phyloP scores from a whole-genome alignment of 2,888 invertebrate species.

The Drosophila ustulata region DNA sequence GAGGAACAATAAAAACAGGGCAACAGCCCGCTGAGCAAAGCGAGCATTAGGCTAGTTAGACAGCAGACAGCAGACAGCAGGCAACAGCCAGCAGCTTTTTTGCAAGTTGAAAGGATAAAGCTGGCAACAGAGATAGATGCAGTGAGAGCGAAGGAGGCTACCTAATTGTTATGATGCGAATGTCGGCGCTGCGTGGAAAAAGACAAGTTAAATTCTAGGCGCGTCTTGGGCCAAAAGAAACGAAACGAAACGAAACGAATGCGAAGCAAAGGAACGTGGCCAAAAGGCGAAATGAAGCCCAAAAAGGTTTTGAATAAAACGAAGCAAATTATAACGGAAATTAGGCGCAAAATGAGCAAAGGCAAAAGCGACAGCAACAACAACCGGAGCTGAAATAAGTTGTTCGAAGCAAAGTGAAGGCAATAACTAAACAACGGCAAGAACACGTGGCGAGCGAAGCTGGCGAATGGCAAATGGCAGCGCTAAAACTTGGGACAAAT shows the following conservation, averaged over 20 bases:
- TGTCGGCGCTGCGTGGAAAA: constrained; percentile 41
- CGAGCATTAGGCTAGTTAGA: constrained; percentile 37
- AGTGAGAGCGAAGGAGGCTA: constrained; percentile 7
- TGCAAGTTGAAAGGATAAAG: constrained; percentile 58
- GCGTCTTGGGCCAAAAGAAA: constrained; percentile 26
- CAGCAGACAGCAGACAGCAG: not conserved
- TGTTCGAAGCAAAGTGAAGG: constrained; percentile 27
- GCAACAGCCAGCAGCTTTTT: constrained; percentile 45
- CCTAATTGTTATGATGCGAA: constrained; percentile 75
- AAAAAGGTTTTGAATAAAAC: constrained; percentile 74
- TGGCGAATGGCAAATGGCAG: constrained; percentile 58
- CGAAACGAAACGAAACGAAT: not conserved
- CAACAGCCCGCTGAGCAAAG: not conserved
- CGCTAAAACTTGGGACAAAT: constrained; percentile 68
- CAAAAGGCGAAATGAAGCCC: constrained; percentile 45
- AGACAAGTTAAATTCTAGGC: constrained; percentile 44
- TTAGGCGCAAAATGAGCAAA: constrained; percentile 72
- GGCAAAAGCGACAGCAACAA: constrained; percentile 8
- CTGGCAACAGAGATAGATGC: constrained; percentile 13
- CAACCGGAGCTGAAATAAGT: constrained; percentile 33
- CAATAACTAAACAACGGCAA: constrained; percentile 38
- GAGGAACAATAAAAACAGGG: constrained; percentile 34
- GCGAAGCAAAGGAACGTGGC: constrained; percentile 41
- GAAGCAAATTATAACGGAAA: constrained; percentile 78
- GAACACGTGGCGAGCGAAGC: constrained; percentile 42